Base-by-base conservation (phyloP, 2,797 vertebrate species). In the Orestias chungarensis region DNA sequence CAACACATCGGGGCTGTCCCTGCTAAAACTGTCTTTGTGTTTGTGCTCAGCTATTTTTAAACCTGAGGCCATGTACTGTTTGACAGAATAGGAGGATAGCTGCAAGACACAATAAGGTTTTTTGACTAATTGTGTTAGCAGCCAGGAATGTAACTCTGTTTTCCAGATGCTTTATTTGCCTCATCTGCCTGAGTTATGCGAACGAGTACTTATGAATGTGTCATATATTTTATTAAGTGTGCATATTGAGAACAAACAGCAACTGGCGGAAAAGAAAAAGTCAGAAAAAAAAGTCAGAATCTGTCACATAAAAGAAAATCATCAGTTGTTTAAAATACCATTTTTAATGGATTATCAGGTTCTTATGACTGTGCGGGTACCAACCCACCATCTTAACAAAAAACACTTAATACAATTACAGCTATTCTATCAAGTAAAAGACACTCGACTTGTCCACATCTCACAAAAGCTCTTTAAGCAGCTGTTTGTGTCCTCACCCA, bases 261-360 rank as follows among this genome's bases (percentile, higher is more conserved):
- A 89, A 82, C 73, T 55, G 42, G 73, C 78, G 52, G 31, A 77
- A 69, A 80, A 54, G 31, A 52, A 29, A n/a, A 59, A 38, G 70
- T 8, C 71, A 47, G 61, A 68, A 71, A 42, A 73, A 71, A 73
- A 68, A 71, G 73, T 73, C 80, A 46, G 87, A 92, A 87, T 87
- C 85, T 91, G 89, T 86, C 89, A 88, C 81, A 82, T 68, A 40
- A 54, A 82, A 54, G 23, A 14, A 23, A 10, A 20, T 81, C 75
- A 64, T 50, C 69, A 82, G 65, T 84, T 86, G 84, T 79, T 89
- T 89, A 85, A 82, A 79, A 55, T 70, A 76, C 75, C 73, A 85
- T 89, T 88, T 89, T 89, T 76, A 81, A 86, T 66, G 71, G 83
- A 86, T 80, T 87, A 82, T 87, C 82, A 80, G 84, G 83, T 89